Evolutionary conservation across 2,113 vertebrate genomes (phyloP).

Genomic region (Cynoglossus semilaevis): DNA sequence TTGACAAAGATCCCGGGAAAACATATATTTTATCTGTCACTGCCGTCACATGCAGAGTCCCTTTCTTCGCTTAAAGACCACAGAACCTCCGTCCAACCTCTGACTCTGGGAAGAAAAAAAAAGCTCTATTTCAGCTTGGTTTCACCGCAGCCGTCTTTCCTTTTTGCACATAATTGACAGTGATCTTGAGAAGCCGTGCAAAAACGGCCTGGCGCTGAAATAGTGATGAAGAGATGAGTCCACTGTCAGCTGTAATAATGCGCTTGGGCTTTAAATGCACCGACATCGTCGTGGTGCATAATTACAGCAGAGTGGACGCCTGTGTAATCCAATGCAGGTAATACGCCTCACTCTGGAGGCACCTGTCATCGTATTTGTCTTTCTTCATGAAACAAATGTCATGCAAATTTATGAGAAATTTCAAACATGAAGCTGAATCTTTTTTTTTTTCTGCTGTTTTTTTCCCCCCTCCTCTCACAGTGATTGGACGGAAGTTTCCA

Average conservation of each 20-base stretch:
- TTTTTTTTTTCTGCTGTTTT: no score
- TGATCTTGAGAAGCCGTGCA: conserved; percentile 61
- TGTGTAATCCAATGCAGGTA: conserved; percentile 4
- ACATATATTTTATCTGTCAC: conserved; percentile 57
- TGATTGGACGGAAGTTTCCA: no score
- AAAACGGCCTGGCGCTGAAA: conserved; percentile 61
- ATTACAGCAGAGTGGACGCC: conserved; percentile 49
- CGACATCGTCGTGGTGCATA: conserved; percentile 56
- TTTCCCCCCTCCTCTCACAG: no score
- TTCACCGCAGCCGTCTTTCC: conserved; percentile 52
- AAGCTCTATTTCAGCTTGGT: conserved; percentile 51
- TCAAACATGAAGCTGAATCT: no score
- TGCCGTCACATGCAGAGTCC: conserved; percentile 51
- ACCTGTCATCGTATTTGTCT: conserved; percentile 43
- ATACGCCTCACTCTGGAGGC: conserved; percentile 38
- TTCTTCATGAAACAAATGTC: conserved; percentile 34
- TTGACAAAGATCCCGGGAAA: conserved; percentile 34
- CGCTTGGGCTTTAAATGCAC: conserved; percentile 65
- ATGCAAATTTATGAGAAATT: no score
- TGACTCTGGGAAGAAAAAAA: conserved; percentile 29
- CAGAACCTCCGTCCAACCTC: conserved; percentile 44
- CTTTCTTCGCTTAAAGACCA: conserved; percentile 37
- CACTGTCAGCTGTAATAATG: conserved; percentile 66
- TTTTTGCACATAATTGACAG: conserved; percentile 66
- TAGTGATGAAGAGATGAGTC: conserved; percentile 65